Evolutionary conservation across 2,888 invertebrate species (phyloP), one percentile per base, ranked within the genome.

Genomic region (Machimus atricapillus): DNA sequence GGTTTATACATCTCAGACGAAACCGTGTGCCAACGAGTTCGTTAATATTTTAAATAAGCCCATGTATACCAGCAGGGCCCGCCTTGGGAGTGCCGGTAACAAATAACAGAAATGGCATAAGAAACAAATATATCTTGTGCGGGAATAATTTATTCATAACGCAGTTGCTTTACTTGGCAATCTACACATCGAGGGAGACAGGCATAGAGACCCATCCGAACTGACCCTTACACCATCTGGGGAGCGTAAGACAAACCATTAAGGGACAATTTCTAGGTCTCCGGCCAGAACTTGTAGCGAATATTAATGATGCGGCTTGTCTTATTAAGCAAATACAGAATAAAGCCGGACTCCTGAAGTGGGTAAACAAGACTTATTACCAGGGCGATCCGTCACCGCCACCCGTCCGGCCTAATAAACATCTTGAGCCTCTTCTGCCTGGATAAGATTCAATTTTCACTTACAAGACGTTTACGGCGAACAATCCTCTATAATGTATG

Each of bases 61-160:
- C 66, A 52, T 23, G 66, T 8, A 16, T 52, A 2, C 6, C 52
- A n/a, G 7, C 19, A 6, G 52, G 66, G 12, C 12, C 27, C 31
- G 37, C 8, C n/a, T 81, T 34, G 37, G 23, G 66, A 19, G 37
- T 19, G 12, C 23, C 66, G 43, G 19, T 83, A 83, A 83, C 66
- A 37, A 66, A 66, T 83, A 83, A 66, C 27, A 66, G 66, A 37
- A 73, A 83, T 66, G 73, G 23, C 27, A 66, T n/a, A 37, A 16
- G 66, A 83, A 23, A 83, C 83, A 40, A 66, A 66, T 40, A 83
- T 83, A 83, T 83, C 83, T 73, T 66, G 37, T 37, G 23, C 37
- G 73, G 37, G 40, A 40, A 83, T 83, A 83, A 83, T 83, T 83
- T 83, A 83, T 83, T 83, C 83, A 58, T 73, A 43, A 37, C 40